A percentile compares a stretch with the other conserved stretches of the same genome.
phyloP scores from a whole-genome alignment of 2,888 invertebrate species.

The Amblyjoppa proteus region DNA sequence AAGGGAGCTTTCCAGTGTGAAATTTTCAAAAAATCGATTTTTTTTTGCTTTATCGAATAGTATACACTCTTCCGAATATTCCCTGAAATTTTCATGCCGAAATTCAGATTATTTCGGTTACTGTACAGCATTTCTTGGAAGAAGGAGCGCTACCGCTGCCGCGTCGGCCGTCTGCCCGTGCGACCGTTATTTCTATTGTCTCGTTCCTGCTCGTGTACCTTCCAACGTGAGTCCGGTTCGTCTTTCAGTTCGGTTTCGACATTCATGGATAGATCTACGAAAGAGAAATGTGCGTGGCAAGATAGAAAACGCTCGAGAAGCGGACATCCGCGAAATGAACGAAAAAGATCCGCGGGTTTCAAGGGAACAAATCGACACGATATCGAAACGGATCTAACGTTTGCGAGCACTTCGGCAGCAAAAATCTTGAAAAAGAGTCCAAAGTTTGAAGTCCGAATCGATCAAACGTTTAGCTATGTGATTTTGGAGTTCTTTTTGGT shows the following conservation, averaged over 20 bases:
- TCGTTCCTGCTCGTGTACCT: background rate
- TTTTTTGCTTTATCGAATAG: background rate
- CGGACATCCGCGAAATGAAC: constrained; percentile 37
- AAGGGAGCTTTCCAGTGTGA: background rate
- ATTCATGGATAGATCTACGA: constrained; percentile 22
- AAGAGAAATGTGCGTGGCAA: constrained; percentile 21
- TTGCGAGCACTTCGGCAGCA: constrained; percentile 64
- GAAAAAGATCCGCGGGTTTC: constrained; percentile 49
- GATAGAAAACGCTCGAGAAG: constrained; percentile 50
- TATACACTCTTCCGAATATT: background rate
- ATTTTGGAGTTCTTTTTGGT: constrained; percentile 61
- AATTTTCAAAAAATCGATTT: background rate
- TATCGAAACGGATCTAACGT: constrained; percentile 55
- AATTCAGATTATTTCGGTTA: constrained; percentile 44
- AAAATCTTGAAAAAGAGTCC: constrained; percentile 61
- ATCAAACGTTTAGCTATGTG: constrained; percentile 60
- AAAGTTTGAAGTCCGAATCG: constrained; percentile 61
- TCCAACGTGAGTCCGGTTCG: constrained; percentile 1
- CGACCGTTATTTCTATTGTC: constrained; percentile 42
- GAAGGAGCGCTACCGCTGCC: constrained; percentile 56
- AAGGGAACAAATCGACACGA: constrained; percentile 57
- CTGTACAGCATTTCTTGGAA: constrained; percentile 49
- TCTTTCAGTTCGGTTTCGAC: constrained; percentile 9
- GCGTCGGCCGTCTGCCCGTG: constrained; percentile 44
- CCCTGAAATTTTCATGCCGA: constrained; percentile 38